A percentile compares a stretch with the other conserved stretches of the same genome.
These are phyloP conservation scores for Solea senegalensis DNA, from an alignment of 2,113 vertebrate genomes.

Conservation along the genomic window DNA sequence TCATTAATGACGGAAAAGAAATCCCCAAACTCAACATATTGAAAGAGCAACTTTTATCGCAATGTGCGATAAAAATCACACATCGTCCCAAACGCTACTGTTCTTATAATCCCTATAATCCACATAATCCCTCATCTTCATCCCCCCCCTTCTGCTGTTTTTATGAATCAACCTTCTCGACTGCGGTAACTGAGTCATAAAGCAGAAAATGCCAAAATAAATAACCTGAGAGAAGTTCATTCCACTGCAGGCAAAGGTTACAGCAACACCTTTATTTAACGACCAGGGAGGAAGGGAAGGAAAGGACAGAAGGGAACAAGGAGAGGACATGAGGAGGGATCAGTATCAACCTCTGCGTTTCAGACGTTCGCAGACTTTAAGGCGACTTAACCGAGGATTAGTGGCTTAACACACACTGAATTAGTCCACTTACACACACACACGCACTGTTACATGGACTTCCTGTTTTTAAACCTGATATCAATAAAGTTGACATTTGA, in stretches of 20 bases:
- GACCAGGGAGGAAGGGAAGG: not conserved
- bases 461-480: too few relatives aligned
- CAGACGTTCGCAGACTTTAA: conserved; percentile 31
- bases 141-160: too few relatives aligned
- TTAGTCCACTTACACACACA: conserved; percentile 48
- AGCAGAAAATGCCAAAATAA: not conserved
- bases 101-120: too few relatives aligned
- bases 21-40: too few relatives aligned
- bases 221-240: not conserved
- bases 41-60: too few relatives aligned
- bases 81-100: too few relatives aligned
- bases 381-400: conserved; percentile 67
- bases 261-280: not conserved
- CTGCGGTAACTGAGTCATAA: not conserved
- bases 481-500: too few relatives aligned
- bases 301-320: not conserved
- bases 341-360: not conserved
- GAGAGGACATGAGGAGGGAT: too few relatives aligned
- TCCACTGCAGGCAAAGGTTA: not conserved
- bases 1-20: too few relatives aligned
- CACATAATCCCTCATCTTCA: too few relatives aligned
- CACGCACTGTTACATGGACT: not conserved
- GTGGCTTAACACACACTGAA: conserved; percentile 58
- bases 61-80: too few relatives aligned
- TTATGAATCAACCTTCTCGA: too few relatives aligned